phyloP scores from a whole-genome alignment of 2,113 vertebrate genomes.

The Antechinus stuartii region DNA sequence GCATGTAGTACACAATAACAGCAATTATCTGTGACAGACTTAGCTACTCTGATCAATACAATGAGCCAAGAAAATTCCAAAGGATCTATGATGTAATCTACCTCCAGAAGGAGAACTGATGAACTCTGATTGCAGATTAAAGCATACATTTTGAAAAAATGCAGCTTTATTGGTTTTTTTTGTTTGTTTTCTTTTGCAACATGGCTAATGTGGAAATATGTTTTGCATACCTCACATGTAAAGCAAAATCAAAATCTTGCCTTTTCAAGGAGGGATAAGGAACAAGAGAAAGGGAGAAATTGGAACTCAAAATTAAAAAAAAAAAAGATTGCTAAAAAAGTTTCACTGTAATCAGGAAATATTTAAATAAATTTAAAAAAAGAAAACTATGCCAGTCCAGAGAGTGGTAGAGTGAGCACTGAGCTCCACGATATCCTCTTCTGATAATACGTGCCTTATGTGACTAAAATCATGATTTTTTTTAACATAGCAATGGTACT shows the following conservation, averaged over 20 bases:
- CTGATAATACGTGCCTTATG: background rate
- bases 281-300: background rate
- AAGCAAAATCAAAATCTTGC: background rate
- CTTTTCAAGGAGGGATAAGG: background rate
- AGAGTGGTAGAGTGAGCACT: background rate
- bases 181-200: background rate
- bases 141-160: background rate
- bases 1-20: background rate
- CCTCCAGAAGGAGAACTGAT: background rate
- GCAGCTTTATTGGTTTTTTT: background rate
- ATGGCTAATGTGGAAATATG: background rate
- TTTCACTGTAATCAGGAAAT: background rate
- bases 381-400: background rate
- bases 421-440: background rate
- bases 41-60: no score
- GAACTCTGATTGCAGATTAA: background rate
- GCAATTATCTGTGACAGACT: no score
- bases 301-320: background rate
- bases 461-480: background rate
- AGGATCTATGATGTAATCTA: background rate
- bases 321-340: background rate
- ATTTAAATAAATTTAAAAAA: background rate
- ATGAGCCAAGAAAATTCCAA: background rate
- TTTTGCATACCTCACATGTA: background rate
- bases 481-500: background rate